Evolutionary conservation across 2,113 vertebrate genomes (phyloP).

Genomic region (Protobothrops flavoviridis): DNA sequence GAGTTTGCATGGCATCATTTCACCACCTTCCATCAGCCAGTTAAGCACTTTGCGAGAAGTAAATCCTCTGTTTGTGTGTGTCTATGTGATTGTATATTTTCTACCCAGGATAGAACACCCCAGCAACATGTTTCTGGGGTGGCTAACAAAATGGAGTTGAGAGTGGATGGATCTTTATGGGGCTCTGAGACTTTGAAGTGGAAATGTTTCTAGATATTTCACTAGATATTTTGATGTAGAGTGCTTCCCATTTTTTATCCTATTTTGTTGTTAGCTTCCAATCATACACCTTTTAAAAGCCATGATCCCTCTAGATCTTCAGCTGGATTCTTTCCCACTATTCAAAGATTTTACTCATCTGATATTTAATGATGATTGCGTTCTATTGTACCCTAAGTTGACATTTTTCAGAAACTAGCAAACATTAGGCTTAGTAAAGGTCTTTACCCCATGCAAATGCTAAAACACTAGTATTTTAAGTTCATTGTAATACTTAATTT

Average conservation of each 20-base stretch:
- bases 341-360: background rate
- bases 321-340: background rate
- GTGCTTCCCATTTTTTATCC: background rate
- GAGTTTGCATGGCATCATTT: background rate
- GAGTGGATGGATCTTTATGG: no score
- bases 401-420: background rate
- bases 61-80: background rate
- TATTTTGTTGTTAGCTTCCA: background rate
- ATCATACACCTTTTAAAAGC: background rate
- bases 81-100: background rate
- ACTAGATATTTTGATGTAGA: background rate
- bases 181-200: no score
- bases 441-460: background rate
- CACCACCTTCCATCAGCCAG: background rate
- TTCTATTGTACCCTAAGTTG: background rate
- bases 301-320: background rate
- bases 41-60: background rate
- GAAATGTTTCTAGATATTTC: no score
- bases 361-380: background rate
- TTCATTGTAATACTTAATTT: background rate
- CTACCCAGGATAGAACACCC: background rate
- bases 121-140: no score
- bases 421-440: background rate
- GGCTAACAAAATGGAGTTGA: no score
- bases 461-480: background rate